Evolutionary conservation across 30 jellyfish, hydroid and myxozoan genomes (phyloP), one percentile per base, ranked within the genome.

Genomic region (Aurelia sp.): DNA sequence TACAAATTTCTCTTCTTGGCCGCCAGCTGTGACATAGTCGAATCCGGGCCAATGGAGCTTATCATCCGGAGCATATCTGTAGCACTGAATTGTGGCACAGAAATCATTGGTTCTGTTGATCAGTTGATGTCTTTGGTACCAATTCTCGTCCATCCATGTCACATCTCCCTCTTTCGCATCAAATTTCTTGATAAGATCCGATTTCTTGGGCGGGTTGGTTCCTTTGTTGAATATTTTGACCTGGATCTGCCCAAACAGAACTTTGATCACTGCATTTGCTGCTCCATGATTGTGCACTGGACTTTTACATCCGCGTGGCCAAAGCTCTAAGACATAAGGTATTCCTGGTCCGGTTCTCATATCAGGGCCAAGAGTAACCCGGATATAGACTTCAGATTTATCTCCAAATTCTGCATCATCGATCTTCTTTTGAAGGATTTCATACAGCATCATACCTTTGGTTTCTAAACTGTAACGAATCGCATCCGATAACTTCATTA

Each of bases 11-110:
- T 44, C 47, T 7, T 48, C 52, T 15, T 4, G 2, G 71, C 27
- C 55, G 15, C 35, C 84, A 35, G 19, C 78, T 68, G 44, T 6
- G 30, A 77, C 72, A 64, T 20, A 77, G 53, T 77, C 88, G 21
- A 77, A 77, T 4, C 64, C 76, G 22, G 88, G 88, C 88, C 88
- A 77, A 23, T 58, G 81, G n/a, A 77, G 52, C 12, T 20, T 35
- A 41, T 77, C 88, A 23, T 77, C 37, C 11, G 18, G 27, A 11
- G n/a, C 79, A 58, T 81, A 81, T 67, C 91, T 41, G 76, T 81
- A 81, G 74, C 74, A 81, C 10, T 81, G 85, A 31, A 81, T 50
- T 7, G 91, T 81, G 55, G 85, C 91, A 53, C 91, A 81, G 91
- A 61, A 81, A 69, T 81, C 91, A 68, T 81, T 37, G 58, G 85